Evolutionary conservation across 2,797 vertebrate species (phyloP).

Genomic region (Champsocephalus esox): DNA sequence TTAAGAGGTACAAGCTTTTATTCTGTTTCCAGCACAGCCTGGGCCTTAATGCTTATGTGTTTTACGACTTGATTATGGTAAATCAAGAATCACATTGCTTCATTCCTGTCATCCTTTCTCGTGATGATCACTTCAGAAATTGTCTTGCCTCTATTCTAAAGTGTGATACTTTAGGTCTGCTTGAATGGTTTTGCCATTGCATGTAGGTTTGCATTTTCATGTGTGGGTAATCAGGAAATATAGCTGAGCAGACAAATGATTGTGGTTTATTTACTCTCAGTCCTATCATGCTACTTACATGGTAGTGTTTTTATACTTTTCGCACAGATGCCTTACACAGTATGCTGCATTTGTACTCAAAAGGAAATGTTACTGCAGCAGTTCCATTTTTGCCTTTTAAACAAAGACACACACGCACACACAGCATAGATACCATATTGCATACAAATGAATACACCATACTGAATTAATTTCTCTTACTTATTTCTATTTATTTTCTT

Average conservation of each 20-base stretch:
- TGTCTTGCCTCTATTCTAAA: conserved; percentile 50
- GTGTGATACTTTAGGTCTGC: conserved; percentile 46
- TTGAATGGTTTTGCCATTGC: conserved; percentile 53
- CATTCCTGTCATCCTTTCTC: conserved; percentile 45
- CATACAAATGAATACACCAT: conserved; percentile 2
- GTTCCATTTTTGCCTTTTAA: conserved; percentile 12
- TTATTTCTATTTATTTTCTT: conserved; percentile 2
- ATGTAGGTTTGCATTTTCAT: conserved; percentile 60
- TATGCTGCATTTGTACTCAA: conserved; percentile 5
- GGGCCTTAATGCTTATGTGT: conserved; percentile 66
- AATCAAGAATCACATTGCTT: conserved; percentile 69
- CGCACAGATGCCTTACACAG: conserved; percentile 3
- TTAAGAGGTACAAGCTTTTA: conserved; percentile 57
- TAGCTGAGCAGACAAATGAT: conserved; percentile 60
- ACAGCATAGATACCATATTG: background rate
- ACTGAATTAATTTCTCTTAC: background rate
- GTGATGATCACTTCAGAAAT: conserved; percentile 60
- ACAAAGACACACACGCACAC: background rate
- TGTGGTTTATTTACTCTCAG: conserved; percentile 29
- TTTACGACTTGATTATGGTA: conserved; percentile 57
- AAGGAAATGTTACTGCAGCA: conserved; percentile 18
- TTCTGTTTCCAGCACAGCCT: conserved; percentile 64
- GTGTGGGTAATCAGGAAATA: conserved; percentile 45
- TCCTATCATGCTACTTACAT: conserved; percentile 37
- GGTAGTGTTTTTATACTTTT: conserved; percentile 14